phyloP scores from a whole-genome alignment of 1,140 invertebrate genomes.

The Brachionus asplanchnoidis region DNA sequence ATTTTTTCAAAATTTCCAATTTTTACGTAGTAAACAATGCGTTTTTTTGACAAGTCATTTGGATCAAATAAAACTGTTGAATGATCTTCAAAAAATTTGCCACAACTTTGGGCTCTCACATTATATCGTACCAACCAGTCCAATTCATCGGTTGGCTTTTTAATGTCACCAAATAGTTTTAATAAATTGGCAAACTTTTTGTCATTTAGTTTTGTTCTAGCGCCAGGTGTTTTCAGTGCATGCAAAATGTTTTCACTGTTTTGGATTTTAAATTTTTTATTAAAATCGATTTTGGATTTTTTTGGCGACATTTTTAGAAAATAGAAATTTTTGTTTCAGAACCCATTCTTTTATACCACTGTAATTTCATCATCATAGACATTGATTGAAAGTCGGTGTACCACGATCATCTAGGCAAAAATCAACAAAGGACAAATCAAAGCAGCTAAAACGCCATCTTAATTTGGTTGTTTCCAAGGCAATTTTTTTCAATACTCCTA shows the following conservation, averaged over 20 bases:
- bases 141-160: constrained; percentile 46
- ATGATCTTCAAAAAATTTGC: constrained; percentile 46
- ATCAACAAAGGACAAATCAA: background rate
- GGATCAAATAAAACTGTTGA: constrained; percentile 46
- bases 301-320: constrained; percentile 23
- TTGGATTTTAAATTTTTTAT: background rate
- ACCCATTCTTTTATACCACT: background rate
- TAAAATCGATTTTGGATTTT: constrained; percentile 17
- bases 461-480: background rate
- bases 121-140: constrained; percentile 52
- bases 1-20: constrained; percentile 47
- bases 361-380: background rate
- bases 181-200: constrained; percentile 15
- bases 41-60: constrained; percentile 44
- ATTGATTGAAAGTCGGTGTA: background rate
- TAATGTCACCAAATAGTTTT: constrained; percentile 45
- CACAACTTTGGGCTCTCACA: constrained; percentile 49
- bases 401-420: background rate
- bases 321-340: background rate
- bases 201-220: constrained; percentile 14
- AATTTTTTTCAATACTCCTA: background rate
- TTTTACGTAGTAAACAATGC: constrained; percentile 49
- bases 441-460: background rate
- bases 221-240: background rate
- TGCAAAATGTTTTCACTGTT: constrained; percentile 10